Conservation (phyloP, 2,113 vertebrate species). For the Colossoma macropomum region DNA sequence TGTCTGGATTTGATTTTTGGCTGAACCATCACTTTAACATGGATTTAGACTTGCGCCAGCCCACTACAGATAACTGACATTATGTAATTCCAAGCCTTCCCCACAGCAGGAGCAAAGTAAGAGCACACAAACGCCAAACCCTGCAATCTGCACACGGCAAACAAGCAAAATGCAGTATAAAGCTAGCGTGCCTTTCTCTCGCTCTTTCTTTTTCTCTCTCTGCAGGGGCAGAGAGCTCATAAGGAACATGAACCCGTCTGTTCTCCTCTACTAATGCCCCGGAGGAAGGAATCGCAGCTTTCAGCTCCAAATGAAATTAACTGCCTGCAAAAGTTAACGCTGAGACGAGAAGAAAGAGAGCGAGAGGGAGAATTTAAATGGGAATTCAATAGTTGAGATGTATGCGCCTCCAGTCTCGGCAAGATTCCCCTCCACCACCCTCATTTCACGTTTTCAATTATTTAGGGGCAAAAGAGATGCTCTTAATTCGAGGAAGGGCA, state of each 20-base stretch:
- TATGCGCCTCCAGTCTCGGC: conserved; percentile 39
- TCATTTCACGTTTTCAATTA: conserved; percentile 64
- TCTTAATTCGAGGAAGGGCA: conserved; percentile 57
- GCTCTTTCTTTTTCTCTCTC: neutral
- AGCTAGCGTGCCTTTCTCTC: conserved; percentile 4
- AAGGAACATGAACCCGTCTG: conserved; percentile 37
- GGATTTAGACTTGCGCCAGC: neutral
- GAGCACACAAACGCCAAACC: conserved; percentile 1
- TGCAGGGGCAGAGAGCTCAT: conserved; percentile 15
- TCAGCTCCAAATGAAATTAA: conserved; percentile 52
- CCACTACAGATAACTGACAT: neutral
- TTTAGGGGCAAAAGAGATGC: conserved; percentile 58
- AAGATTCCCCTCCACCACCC: conserved; percentile 40
- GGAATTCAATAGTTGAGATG: conserved; percentile 54
- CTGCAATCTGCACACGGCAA: conserved; percentile 10
- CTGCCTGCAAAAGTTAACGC: conserved; percentile 48
- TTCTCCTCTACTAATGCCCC: conserved; percentile 30
- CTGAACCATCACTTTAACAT: neutral
- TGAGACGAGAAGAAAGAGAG: conserved; percentile 22
- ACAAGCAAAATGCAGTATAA: neutral
- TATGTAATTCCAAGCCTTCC: neutral
- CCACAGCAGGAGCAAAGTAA: neutral
- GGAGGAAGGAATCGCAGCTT: conserved; percentile 42
- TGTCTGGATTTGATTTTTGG: neutral
- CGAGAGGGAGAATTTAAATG: conserved; percentile 40